Evolutionary conservation across 2,888 invertebrate genomes (phyloP).

Genomic region (Crocallis elinguaria): DNA sequence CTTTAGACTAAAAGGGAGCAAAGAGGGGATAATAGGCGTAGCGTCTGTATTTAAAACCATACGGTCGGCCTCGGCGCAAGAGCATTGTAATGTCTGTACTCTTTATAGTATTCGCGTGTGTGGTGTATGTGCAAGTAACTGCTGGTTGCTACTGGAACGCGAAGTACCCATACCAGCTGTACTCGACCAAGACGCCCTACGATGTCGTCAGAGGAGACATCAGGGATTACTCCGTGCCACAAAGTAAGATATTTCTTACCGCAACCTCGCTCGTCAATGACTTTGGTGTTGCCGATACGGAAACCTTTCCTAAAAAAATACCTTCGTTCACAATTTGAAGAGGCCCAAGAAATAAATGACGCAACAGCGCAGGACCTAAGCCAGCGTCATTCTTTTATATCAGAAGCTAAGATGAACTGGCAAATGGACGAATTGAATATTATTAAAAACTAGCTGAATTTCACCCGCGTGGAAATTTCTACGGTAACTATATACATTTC

Average conservation of each 20-base stretch:
- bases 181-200: constrained; percentile 69
- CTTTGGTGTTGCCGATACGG: too few species aligned
- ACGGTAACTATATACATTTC: too few species aligned
- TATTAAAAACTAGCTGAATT: too few species aligned
- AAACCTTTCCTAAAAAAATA: too few species aligned
- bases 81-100: constrained; percentile 28
- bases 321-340: too few species aligned
- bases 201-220: constrained; percentile 69
- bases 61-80: neutral
- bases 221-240: constrained; percentile 54
- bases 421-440: too few species aligned
- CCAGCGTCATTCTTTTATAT: too few species aligned
- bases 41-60: neutral
- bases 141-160: constrained; percentile 64
- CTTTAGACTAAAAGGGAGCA: constrained; percentile 5
- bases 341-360: too few species aligned
- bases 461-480: too few species aligned
- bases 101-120: constrained; percentile 31
- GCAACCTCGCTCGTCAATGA: too few species aligned
- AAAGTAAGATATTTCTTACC: constrained; percentile 56
- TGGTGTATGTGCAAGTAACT: constrained; percentile 37
- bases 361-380: too few species aligned
- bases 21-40: constrained; percentile 15
- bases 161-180: constrained; percentile 55
- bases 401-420: too few species aligned